Percentiles rank a stretch among this genome's conserved stretches.
These are phyloP conservation scores for Neolamprologus kungweensis DNA, from an alignment of 2,113 vertebrate species.

Conservation along the genomic window DNA sequence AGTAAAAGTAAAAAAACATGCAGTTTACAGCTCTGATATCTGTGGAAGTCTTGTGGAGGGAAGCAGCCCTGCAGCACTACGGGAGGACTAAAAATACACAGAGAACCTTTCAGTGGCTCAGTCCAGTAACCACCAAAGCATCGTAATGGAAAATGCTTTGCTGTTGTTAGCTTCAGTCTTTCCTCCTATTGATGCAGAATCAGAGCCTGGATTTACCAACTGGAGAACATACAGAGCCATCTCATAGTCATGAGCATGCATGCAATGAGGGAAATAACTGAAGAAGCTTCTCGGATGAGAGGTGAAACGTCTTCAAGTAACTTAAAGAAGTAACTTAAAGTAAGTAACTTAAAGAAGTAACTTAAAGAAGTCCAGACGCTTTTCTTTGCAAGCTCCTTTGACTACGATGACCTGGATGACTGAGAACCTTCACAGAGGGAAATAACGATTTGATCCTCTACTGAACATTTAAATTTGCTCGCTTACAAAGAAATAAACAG, in stretches of 20 bases:
- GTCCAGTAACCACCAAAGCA: neutral
- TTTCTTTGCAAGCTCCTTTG: no score
- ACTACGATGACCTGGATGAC: no score
- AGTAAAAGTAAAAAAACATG: neutral
- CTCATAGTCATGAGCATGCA: neutral
- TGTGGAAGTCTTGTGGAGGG: neutral
- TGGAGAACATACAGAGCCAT: neutral
- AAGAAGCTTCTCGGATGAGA: no score
- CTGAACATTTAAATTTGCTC: neutral
- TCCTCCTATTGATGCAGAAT: neutral
- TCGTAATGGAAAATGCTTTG: neutral
- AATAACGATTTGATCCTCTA: neutral
- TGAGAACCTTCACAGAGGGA: neutral
- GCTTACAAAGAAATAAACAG: neutral
- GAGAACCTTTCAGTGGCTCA: neutral
- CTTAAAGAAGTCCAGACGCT: no score
- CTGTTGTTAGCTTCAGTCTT: neutral
- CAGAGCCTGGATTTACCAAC: neutral
- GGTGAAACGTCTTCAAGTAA: no score
- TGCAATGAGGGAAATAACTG: neutral
- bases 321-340: no score
- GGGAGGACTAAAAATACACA: neutral
- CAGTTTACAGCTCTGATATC: neutral
- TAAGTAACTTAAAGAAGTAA: no score
- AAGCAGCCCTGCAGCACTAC: neutral